phyloP scores from a whole-genome alignment of 2,797 vertebrate genomes.

The Centroberyx gerrardi region DNA sequence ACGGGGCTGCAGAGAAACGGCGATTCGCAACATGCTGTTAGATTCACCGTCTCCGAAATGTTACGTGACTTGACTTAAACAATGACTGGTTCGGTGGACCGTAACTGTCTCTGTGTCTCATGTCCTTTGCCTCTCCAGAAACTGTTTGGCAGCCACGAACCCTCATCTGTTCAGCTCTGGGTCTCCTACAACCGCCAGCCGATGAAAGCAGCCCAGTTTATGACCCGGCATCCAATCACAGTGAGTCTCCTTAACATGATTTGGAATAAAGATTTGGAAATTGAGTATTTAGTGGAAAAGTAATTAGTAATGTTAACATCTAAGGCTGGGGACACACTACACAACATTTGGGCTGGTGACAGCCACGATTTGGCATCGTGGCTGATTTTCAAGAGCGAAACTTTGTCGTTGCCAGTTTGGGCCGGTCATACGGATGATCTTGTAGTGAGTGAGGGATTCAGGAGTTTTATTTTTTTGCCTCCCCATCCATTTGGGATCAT shows the following conservation, averaged over 20 bases:
- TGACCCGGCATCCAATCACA: constrained; percentile 94
- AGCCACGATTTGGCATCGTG: no score
- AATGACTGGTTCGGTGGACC: constrained; percentile 18
- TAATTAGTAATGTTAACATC: background rate
- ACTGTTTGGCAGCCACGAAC: constrained; percentile 85
- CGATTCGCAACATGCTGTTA: background rate
- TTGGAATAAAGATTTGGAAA: background rate
- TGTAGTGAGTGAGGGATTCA: no score
- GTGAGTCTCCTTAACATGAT: constrained; percentile 82
- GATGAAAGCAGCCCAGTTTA: constrained; percentile 96
- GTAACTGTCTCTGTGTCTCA: constrained; percentile 10
- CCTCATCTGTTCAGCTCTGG: constrained; percentile 94
- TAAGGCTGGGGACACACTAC: no score
- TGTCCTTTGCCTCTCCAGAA: constrained; percentile 79
- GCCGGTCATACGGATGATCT: no score
- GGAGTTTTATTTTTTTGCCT: no score
- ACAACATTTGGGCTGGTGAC: no score
- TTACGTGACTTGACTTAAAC: background rate
- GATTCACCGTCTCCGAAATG: background rate
- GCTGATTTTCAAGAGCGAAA: no score
- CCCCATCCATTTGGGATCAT: no score
- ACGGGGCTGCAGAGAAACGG: no score
- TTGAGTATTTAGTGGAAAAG: background rate
- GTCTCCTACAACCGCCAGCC: constrained; percentile 97
- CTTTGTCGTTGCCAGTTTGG: no score